A percentile compares a stretch with the other conserved stretches of the same genome.
phyloP scores from a whole-genome alignment of 2,797 vertebrate species.

The Dipus sagitta region DNA sequence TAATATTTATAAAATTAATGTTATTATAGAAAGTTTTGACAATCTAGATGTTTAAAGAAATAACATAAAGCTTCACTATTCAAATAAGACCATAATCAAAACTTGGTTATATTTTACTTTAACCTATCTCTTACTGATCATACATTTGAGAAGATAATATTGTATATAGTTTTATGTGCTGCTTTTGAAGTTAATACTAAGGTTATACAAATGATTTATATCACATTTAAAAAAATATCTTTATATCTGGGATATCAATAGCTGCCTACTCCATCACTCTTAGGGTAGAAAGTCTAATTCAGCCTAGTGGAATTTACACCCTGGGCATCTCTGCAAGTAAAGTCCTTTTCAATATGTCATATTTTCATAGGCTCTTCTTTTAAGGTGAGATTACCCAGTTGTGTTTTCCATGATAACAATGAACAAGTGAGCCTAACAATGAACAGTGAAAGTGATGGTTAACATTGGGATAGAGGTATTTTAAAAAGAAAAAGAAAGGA shows the following conservation, averaged over 20 bases:
- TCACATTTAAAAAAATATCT: slow-evolving; percentile 20
- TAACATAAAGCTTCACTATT: background rate
- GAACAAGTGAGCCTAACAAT: background rate
- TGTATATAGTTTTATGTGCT: background rate
- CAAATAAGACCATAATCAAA: slow-evolving; percentile 6
- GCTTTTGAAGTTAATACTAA: background rate
- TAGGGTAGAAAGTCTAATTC: background rate
- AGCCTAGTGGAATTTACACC: background rate
- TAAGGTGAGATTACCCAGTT: background rate
- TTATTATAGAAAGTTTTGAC: slow-evolving; percentile 1
- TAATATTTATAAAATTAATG: slow-evolving; percentile 13
- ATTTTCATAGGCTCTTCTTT: background rate
- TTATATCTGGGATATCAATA: background rate
- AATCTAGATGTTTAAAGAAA: background rate
- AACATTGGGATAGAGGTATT: background rate
- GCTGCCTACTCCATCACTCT: background rate
- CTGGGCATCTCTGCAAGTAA: background rate
- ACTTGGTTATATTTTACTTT: background rate
- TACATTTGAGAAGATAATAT: slow-evolving; percentile 19
- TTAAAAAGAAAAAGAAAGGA: background rate
- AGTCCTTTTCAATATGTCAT: background rate
- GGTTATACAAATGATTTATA: background rate
- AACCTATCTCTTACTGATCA: background rate
- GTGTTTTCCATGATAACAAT: slow-evolving; percentile 1
- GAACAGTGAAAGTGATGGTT: background rate